Evolutionary conservation across 2,113 vertebrate genomes (phyloP), one percentile per base, ranked within the genome.

Genomic region (Callocephalon fimbriatum): DNA sequence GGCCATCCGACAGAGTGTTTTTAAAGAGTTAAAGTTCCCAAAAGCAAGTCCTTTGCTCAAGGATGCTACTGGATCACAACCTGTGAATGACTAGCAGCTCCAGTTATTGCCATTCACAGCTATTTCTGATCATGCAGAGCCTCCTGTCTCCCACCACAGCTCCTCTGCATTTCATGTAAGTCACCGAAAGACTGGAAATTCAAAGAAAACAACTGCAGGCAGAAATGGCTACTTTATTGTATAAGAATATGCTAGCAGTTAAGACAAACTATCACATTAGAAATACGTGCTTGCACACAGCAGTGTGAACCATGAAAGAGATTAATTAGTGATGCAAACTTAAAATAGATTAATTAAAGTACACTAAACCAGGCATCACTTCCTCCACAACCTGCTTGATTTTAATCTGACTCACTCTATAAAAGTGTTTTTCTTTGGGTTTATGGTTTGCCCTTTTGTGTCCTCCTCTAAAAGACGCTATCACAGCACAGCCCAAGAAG

Each of bases 291-390:
- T 92, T 81, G 29, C 32, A 86, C 40, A 59, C 40, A 85, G 31
- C 72, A 82, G 73, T 78, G 37, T 59, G 87, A 93, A 90, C 75
- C 83, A 93, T 81, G 70, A 85, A 94, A 87, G 42, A 91, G 75
- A 94, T 90, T 92, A 85, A 90, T 88, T 96, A 95, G 74, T 35
- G 76, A 94, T 91, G 61, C 77, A 96, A 91, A 86, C 63, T 54
- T 81, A 83, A 90, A 90, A 82, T 44, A 82, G 61, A 93, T 91
- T 77, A 87, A 90, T 90, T 92, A 53, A 90, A 86, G 29, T 70
- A 92, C 31, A 85, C n/a, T 90, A 97, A 96, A 83, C 14, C 45
- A 67, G 76, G 63, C 79, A 94, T 76, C 9, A 65, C 91, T 88
- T 96, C 91, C 86, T 95, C 50, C 13, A 73, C 72, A 86, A 63